Evolutionary conservation across 1,140 invertebrate genomes (phyloP).

Genomic region (Eurosta solidaginis): DNA sequence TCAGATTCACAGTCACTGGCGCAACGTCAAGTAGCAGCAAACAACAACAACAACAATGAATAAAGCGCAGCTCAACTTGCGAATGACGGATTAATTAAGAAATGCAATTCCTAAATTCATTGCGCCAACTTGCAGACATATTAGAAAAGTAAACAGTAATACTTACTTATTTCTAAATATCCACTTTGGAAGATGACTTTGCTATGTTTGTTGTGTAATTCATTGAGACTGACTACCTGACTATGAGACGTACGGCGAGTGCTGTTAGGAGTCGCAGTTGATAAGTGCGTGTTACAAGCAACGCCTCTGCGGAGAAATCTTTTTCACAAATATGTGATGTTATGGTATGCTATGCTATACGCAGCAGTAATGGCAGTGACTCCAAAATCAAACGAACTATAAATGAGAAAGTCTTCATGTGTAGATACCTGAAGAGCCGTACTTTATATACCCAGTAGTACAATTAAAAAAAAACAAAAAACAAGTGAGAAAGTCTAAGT

Average conservation of each 20-base stretch:
- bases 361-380: neutral
- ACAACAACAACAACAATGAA: neutral
- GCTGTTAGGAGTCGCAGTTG: neutral
- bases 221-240: neutral
- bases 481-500: too few species aligned
- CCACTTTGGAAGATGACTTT: neutral
- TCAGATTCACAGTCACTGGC: neutral
- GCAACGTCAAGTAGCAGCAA: neutral
- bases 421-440: too few species aligned
- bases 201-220: neutral
- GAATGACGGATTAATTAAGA: conserved; percentile 20
- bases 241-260: neutral
- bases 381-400: neutral
- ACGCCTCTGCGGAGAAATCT: conserved; percentile 15
- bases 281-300: neutral
- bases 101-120: neutral
- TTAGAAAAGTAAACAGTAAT: conserved; percentile 4
- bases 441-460: too few species aligned
- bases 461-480: too few species aligned
- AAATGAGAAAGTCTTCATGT: too few species aligned
- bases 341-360: neutral
- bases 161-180: neutral
- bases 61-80: conserved; percentile 13
- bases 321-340: neutral
- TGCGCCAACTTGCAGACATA: neutral